Conservation (phyloP, 1,140 invertebrate species). For the Anadara kagoshimensis region DNA sequence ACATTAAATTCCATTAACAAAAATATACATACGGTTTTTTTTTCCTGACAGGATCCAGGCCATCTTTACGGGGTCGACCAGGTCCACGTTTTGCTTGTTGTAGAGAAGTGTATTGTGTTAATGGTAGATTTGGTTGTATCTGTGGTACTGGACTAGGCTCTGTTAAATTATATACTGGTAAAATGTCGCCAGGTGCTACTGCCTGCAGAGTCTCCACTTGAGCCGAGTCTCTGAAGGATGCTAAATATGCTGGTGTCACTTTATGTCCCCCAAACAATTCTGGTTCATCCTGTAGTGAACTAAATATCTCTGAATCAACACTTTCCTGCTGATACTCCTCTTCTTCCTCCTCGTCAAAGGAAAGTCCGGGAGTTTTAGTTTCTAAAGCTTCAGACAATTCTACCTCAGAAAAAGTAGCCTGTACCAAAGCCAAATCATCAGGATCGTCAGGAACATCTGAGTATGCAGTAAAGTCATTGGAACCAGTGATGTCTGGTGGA, state of each 20-base stretch:
- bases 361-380: conserved; percentile 12
- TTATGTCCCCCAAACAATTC: conserved; percentile 20
- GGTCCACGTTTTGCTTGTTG: conserved; percentile 41
- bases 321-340: neutral
- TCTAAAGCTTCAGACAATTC: conserved; percentile 23
- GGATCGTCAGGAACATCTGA: neutral
- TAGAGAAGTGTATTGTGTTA: conserved; percentile 1
- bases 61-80: conserved; percentile 53
- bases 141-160: conserved; percentile 26
- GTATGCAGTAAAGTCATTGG: conserved; percentile 14
- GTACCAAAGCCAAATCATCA: conserved; percentile 3
- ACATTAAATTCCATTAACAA: no score
- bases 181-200: conserved; percentile 42
- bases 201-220: conserved; percentile 28
- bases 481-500: conserved; percentile 34
- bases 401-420: conserved; percentile 20
- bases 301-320: conserved; percentile 4
- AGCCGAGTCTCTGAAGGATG: conserved; percentile 25
- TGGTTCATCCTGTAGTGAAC: conserved; percentile 11
- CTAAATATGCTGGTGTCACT: conserved; percentile 17
- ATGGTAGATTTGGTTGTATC: neutral
- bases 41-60: conserved; percentile 23
- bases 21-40: conserved; percentile 34
- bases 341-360: conserved; percentile 1
- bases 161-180: conserved; percentile 31